phyloP scores from a whole-genome alignment of 2,888 invertebrate genomes.

The Dryadula phaetusa region DNA sequence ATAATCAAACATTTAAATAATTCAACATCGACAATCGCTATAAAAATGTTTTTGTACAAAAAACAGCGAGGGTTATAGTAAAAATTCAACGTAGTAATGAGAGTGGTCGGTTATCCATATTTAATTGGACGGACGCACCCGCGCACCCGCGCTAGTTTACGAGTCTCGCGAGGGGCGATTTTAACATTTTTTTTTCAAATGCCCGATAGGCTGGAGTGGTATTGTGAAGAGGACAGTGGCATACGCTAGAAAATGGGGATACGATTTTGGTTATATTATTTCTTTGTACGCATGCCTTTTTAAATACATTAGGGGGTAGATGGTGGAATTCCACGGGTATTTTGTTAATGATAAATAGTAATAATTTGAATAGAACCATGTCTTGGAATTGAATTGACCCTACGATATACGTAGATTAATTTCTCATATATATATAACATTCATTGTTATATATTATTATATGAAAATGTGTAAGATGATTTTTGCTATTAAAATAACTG shows the following conservation, averaged over 20 bases:
- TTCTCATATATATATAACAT: no score
- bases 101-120: conserved; percentile 69
- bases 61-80: conserved; percentile 53
- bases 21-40: conserved; percentile 56
- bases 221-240: conserved; percentile 80
- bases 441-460: no score
- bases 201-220: conserved; percentile 74
- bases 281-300: no score
- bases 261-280: conserved; percentile 25
- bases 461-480: no score
- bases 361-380: no score
- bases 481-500: no score
- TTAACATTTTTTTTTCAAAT: conserved; percentile 77
- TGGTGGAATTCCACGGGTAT: no score
- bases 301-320: no score
- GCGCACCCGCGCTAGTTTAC: conserved; percentile 69
- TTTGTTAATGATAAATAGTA: no score
- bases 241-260: conserved; percentile 53
- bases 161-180: conserved; percentile 74
- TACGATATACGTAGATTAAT: no score
- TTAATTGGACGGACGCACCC: conserved; percentile 73
- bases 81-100: conserved; percentile 74
- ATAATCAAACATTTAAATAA: conserved; percentile 51
- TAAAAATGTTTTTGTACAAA: conserved; percentile 50
- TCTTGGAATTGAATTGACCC: no score